Percentiles rank a stretch among this genome's conserved stretches.
These are phyloP conservation scores for Enteromius trimaculatus DNA, from an alignment of 2,797 vertebrate species.

Conservation along the genomic window DNA sequence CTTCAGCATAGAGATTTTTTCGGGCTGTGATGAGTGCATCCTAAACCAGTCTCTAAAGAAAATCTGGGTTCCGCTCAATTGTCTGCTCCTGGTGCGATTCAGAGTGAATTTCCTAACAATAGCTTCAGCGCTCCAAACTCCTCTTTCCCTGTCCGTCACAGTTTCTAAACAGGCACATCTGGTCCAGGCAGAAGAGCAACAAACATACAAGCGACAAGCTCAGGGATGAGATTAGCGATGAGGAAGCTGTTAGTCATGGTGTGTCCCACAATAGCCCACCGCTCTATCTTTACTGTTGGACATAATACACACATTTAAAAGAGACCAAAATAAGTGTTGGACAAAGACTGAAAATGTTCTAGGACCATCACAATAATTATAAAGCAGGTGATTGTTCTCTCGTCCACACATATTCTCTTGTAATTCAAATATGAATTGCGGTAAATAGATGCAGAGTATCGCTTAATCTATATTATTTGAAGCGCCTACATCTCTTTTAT, in stretches of 20 bases:
- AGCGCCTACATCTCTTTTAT: background rate
- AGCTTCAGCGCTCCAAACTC: constrained; percentile 34
- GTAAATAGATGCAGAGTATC: background rate
- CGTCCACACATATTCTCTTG: background rate
- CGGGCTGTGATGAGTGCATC: constrained; percentile 22
- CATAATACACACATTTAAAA: constrained; percentile 27
- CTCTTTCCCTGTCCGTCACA: constrained; percentile 47
- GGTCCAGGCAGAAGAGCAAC: constrained; percentile 34
- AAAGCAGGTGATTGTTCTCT: background rate
- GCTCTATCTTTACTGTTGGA: background rate
- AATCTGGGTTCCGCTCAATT: constrained; percentile 46
- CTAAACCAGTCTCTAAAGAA: constrained; percentile 36
- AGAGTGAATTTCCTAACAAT: constrained; percentile 65
- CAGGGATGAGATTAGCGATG: constrained; percentile 39
- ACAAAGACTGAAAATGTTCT: background rate
- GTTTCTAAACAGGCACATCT: constrained; percentile 48
- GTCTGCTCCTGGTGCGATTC: constrained; percentile 57
- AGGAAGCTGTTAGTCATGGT: constrained; percentile 58
- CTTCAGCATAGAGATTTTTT: constrained; percentile 5
- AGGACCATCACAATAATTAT: background rate
- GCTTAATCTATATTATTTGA: background rate
- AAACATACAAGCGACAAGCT: constrained; percentile 21
- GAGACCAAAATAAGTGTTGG: background rate
- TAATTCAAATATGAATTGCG: background rate
- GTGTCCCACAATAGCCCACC: constrained; percentile 39